phyloP scores from a whole-genome alignment of 2,113 vertebrate species.

The Tetrao urogallus region DNA sequence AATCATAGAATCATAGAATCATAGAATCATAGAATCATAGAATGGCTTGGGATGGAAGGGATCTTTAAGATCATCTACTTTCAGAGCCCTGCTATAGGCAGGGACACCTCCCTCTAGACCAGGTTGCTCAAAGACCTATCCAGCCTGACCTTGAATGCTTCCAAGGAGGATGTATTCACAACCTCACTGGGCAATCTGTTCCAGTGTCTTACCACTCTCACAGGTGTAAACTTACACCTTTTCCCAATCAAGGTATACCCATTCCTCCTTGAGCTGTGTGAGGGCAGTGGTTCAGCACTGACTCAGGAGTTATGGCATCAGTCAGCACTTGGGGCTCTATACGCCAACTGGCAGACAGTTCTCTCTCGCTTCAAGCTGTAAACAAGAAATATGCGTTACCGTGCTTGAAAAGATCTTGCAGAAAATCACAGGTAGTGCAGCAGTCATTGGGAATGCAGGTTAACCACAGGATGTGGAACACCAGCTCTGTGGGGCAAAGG shows the following conservation, averaged over 20 bases:
- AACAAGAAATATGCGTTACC: neutral
- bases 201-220: too few relatives aligned
- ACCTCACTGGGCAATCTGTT: too few relatives aligned
- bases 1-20: neutral
- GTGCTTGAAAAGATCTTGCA: neutral
- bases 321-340: neutral
- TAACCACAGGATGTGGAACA: neutral
- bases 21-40: too few relatives aligned
- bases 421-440: neutral
- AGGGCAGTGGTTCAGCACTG: neutral
- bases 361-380: neutral
- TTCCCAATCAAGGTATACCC: slow-evolving; percentile 7
- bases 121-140: too few relatives aligned
- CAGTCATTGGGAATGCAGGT: neutral
- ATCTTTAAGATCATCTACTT: too few relatives aligned
- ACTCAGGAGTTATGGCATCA: neutral
- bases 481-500: neutral
- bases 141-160: too few relatives aligned
- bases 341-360: slow-evolving; percentile 4
- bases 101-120: too few relatives aligned
- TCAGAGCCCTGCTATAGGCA: too few relatives aligned
- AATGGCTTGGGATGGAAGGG: too few relatives aligned
- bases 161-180: too few relatives aligned
- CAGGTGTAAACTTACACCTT: neutral
- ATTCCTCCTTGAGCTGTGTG: neutral